Conservation (phyloP, 1,140 invertebrate species). For the Littorina saxatilis region DNA sequence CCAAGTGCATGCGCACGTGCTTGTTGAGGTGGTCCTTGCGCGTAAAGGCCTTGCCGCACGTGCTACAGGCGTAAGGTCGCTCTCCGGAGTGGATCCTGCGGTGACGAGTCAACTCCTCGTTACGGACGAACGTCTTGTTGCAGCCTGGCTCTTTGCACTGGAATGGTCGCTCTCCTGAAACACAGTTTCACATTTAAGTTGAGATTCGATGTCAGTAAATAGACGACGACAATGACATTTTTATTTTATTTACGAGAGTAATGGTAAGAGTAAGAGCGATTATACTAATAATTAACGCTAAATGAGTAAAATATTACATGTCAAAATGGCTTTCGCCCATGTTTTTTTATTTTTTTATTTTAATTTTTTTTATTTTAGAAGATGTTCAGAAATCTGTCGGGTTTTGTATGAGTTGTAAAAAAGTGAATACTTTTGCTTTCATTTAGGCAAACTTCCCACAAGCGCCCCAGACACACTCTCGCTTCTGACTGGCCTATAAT, state of each 20-base stretch:
- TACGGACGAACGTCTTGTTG: conserved; percentile 79
- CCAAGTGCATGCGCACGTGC: conserved; percentile 74
- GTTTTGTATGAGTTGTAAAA: no score
- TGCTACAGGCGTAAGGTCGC: conserved; percentile 77
- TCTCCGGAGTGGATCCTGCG: conserved; percentile 57
- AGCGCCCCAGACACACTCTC: no score
- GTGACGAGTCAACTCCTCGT: conserved; percentile 53
- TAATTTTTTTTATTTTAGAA: no score
- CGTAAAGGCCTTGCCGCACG: conserved; percentile 92
- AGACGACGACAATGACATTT: neutral
- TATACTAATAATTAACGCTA: neutral
- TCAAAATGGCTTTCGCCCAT: no score
- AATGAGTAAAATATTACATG: neutral
- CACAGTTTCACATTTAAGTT: neutral
- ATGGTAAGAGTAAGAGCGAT: neutral
- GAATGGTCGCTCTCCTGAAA: conserved; percentile 45
- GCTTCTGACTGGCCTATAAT: no score
- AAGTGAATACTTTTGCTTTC: no score
- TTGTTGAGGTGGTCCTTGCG: conserved; percentile 90
- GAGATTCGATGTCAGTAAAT: neutral
- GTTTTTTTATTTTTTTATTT: no score
- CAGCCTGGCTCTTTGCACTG: conserved; percentile 76
- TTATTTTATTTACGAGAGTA: neutral
- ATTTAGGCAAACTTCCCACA: no score
- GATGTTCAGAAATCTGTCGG: no score